phyloP scores from a whole-genome alignment of 2,113 vertebrate species.

The Urocitellus parryii region DNA sequence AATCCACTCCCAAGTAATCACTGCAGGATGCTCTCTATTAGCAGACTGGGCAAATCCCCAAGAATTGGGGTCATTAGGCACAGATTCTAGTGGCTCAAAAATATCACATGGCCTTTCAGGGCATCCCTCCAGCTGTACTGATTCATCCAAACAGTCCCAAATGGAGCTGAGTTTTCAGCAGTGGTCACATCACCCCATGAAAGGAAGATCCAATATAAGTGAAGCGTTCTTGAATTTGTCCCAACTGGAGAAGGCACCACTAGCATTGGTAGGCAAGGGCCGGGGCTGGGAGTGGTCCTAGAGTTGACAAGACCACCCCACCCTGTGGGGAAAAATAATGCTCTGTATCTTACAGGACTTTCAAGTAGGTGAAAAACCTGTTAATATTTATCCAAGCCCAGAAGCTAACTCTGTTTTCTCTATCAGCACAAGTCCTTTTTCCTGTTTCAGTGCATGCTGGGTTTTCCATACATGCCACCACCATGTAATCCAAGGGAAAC shows the following conservation, averaged over 20 bases:
- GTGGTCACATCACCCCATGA: too few species aligned
- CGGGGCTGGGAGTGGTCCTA: background rate
- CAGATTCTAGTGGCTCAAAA: background rate
- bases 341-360: background rate
- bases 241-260: background rate
- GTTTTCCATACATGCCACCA: background rate
- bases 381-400: background rate
- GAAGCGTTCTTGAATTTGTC: background rate
- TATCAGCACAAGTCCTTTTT: background rate
- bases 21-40: background rate
- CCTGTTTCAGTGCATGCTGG: background rate
- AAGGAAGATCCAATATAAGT: background rate
- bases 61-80: background rate
- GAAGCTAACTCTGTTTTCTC: background rate
- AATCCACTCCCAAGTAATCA: slow-evolving; percentile 9
- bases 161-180: background rate
- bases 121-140: background rate
- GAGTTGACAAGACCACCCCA: background rate
- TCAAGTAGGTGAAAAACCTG: background rate
- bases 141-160: background rate
- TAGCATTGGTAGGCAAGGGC: background rate
- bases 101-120: background rate
- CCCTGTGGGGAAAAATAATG: background rate
- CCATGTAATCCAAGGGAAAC: background rate
- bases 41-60: slow-evolving; percentile 20